These are phyloP conservation scores for Natator depressus DNA, from an alignment of 2,113 vertebrate species.

Conservation along the genomic window DNA sequence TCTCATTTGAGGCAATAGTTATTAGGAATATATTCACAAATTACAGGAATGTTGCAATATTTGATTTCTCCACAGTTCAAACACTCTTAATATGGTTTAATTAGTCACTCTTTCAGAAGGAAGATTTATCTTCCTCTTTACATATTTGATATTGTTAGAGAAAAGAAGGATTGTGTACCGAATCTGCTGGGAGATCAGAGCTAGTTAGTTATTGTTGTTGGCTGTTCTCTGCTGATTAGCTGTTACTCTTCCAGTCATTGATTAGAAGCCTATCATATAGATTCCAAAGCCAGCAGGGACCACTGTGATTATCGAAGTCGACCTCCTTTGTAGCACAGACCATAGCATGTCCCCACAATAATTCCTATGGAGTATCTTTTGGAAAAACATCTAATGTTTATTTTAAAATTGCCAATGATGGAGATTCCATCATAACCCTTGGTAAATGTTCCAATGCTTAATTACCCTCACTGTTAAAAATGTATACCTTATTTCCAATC, in stretches of 20 bases:
- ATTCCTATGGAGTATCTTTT: not conserved
- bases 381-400: not conserved
- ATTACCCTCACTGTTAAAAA: not conserved
- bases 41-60: not conserved
- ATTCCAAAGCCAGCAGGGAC: not conserved
- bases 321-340: not conserved
- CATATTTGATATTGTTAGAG: not conserved
- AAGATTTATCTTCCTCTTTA: not conserved
- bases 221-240: slow-evolving; percentile 8
- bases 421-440: not conserved
- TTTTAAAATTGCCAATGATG: not conserved
- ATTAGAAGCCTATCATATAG: not conserved
- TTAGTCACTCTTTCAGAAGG: slow-evolving; percentile 32
- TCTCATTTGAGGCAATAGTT: not conserved
- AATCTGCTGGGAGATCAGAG: not conserved
- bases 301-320: not conserved
- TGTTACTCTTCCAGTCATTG: not conserved
- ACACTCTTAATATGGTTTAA: not conserved
- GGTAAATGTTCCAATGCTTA: not conserved
- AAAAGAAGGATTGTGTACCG: not conserved
- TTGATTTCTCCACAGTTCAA: slow-evolving; percentile 14
- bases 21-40: not conserved
- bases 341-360: not conserved
- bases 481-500: not conserved
- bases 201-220: not conserved